These are phyloP conservation scores for Cynaeus angustus DNA, from an alignment of 2,888 invertebrate genomes.

Conservation along the genomic window DNA sequence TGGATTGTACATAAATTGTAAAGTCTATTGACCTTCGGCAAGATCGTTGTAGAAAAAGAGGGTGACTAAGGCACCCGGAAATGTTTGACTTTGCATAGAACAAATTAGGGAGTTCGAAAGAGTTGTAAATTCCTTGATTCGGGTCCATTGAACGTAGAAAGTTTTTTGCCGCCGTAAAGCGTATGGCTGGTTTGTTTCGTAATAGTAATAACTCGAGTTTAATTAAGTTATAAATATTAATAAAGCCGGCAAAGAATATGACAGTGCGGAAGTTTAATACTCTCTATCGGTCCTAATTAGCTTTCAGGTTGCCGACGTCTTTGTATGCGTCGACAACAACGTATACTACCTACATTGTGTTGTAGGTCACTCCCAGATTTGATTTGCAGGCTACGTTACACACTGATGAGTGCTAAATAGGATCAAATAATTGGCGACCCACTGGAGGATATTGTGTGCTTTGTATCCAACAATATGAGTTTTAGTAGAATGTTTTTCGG, in stretches of 20 bases:
- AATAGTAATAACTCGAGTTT: conserved; percentile 37
- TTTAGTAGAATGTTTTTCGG: conserved; percentile 17
- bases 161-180: conserved; percentile 30
- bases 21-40: conserved; percentile 17
- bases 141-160: conserved; percentile 34
- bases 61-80: conserved; percentile 22
- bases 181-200: conserved; percentile 33
- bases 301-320: conserved; percentile 42
- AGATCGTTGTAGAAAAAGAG: conserved; percentile 1
- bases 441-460: conserved; percentile 8
- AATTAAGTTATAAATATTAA: conserved; percentile 46
- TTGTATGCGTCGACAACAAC: conserved; percentile 45
- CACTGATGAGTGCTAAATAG: conserved; percentile 45
- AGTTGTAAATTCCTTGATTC: conserved; percentile 32
- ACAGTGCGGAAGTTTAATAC: conserved; percentile 39
- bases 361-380: conserved; percentile 48
- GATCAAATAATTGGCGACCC: conserved; percentile 37
- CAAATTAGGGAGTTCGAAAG: conserved; percentile 36
- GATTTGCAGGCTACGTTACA: conserved; percentile 49
- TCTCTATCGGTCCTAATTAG: conserved; percentile 46
- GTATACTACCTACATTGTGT: conserved; percentile 34
- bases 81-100: conserved; percentile 31
- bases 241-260: conserved; percentile 34
- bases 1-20: conserved; percentile 8
- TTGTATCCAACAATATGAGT: conserved; percentile 23